Percentiles rank a stretch among this genome's conserved stretches.
These are phyloP conservation scores for Enhydra lutris DNA, from an alignment of 2,113 vertebrate genomes.

Conservation along the genomic window DNA sequence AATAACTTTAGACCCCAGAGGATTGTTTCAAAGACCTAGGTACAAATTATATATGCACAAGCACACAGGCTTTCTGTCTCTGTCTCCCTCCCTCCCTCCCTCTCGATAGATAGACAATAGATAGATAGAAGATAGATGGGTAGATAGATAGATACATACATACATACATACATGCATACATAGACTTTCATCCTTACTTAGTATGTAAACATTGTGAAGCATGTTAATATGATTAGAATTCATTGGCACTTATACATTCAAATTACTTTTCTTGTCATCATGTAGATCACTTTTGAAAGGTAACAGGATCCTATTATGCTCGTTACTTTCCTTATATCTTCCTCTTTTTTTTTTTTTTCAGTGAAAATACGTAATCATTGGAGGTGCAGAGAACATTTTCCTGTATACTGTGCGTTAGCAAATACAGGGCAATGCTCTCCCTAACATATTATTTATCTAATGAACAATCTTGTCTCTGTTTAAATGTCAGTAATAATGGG, in stretches of 20 bases:
- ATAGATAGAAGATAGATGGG: neutral
- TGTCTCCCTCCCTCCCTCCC: neutral
- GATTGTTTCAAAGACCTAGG: neutral
- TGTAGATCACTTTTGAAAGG: neutral
- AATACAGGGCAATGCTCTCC: neutral
- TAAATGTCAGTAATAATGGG: neutral
- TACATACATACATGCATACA: neutral
- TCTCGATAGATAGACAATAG: neutral
- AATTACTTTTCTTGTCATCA: neutral
- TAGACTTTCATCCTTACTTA: neutral
- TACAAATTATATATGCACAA: neutral
- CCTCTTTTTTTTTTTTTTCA: neutral
- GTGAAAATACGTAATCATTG: neutral
- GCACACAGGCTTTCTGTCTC: neutral
- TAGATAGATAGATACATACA: neutral
- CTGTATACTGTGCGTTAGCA: neutral
- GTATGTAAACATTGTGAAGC: neutral
- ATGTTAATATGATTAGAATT: neutral
- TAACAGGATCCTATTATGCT: neutral
- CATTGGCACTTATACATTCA: neutral
- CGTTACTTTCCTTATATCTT: neutral
- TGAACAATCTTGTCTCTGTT: neutral
- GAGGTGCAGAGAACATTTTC: neutral
- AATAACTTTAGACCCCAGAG: neutral
- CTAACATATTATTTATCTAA: neutral